Evolutionary conservation across 2,797 vertebrate species (phyloP).

Genomic region (Melanotaenia parkinsoni): DNA sequence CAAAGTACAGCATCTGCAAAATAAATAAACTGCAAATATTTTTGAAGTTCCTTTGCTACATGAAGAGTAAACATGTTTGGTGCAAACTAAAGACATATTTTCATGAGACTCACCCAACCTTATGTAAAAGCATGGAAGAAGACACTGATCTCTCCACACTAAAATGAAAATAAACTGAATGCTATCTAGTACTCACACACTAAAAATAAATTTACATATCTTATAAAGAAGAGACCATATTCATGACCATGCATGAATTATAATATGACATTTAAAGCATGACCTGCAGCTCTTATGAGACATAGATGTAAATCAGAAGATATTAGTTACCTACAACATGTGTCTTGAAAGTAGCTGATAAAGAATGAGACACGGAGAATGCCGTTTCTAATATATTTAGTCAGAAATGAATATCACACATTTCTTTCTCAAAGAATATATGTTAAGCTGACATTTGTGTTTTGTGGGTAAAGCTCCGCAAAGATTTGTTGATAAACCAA

Average conservation of each 20-base stretch:
- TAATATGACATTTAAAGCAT: constrained; percentile 60
- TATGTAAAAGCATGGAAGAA: too few relatives aligned
- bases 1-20: too few relatives aligned
- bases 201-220: constrained; percentile 36
- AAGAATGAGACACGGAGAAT: constrained; percentile 56
- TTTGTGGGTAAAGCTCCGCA: constrained; percentile 2
- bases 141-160: background rate
- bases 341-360: constrained; percentile 56
- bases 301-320: constrained; percentile 52
- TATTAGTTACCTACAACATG: constrained; percentile 52
- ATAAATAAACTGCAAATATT: too few relatives aligned
- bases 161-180: constrained; percentile 29
- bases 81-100: too few relatives aligned
- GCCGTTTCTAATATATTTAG: constrained; percentile 41
- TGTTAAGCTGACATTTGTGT: constrained; percentile 18
- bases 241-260: constrained; percentile 66
- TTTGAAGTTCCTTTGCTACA: background rate
- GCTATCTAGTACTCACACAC: constrained; percentile 32
- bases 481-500: constrained; percentile 9
- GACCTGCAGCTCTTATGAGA: constrained; percentile 60
- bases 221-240: constrained; percentile 59
- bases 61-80: too few relatives aligned
- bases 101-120: too few relatives aligned
- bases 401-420: constrained; percentile 33
- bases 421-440: constrained; percentile 24